Evolutionary conservation across 2,888 invertebrate genomes (phyloP).

Genomic region (Zelleria hepariella): DNA sequence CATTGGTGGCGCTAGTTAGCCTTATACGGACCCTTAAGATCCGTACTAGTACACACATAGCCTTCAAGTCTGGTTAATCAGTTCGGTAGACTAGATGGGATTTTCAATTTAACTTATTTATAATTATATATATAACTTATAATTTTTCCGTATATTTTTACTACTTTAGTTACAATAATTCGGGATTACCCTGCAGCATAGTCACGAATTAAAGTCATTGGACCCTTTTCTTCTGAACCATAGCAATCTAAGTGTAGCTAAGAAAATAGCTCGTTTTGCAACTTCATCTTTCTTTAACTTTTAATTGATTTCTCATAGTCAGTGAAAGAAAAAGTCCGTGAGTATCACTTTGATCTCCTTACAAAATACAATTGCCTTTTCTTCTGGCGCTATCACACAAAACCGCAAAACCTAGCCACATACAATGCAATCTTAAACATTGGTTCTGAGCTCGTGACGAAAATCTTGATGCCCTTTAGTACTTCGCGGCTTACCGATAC

Average conservation of each 20-base stretch:
- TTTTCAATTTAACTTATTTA: no score
- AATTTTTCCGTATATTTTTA: no score
- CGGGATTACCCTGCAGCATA: no score
- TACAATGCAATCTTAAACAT: slow-evolving; percentile 5
- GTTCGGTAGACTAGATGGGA: no score
- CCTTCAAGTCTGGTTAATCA: no score
- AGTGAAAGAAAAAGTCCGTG: neutral
- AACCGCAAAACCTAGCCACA: slow-evolving; percentile 15
- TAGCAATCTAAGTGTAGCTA: neutral
- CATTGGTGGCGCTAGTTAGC: no score
- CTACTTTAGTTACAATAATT: no score
- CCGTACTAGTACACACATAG: no score
- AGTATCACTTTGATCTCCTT: neutral
- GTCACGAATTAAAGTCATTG: no score
- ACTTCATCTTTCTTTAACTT: neutral
- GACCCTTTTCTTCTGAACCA: no score
- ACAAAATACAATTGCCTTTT: neutral
- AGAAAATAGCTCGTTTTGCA: neutral
- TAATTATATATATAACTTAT: no score
- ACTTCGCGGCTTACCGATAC: neutral
- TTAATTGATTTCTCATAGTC: neutral
- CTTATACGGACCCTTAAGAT: no score
- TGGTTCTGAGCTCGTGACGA: slow-evolving; percentile 1
- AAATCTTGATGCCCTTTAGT: slow-evolving; percentile 4
- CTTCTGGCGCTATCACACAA: neutral